Percentiles rank a stretch among this genome's conserved stretches.
phyloP scores from a whole-genome alignment of 2,888 invertebrate species.

The Alcis repandata region DNA sequence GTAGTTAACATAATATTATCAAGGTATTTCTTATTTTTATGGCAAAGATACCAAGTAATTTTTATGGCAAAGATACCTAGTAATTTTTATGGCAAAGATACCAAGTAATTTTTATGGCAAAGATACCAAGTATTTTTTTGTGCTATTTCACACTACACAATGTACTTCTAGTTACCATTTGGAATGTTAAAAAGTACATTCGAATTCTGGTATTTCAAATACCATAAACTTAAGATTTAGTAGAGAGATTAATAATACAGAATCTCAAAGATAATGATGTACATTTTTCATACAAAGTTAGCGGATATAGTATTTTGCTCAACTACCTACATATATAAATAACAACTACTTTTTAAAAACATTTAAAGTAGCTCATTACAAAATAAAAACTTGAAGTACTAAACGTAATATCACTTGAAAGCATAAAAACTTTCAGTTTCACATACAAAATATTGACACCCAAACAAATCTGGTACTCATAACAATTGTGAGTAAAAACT shows the following conservation, averaged over 20 bases:
- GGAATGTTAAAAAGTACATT: slow-evolving; percentile 39
- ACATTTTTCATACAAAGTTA: slow-evolving; percentile 22
- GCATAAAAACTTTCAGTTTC: background rate
- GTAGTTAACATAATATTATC: background rate
- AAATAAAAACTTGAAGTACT: slow-evolving; percentile 10
- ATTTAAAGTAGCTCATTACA: slow-evolving; percentile 7
- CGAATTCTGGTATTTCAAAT: slow-evolving; percentile 17
- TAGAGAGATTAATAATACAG: slow-evolving; percentile 24
- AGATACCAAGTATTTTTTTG: background rate
- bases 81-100: background rate
- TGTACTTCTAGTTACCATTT: slow-evolving; percentile 22
- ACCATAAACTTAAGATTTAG: slow-evolving; percentile 18
- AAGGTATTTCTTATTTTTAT: background rate
- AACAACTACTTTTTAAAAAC: slow-evolving; percentile 30
- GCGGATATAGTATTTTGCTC: background rate
- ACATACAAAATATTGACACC: background rate
- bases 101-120: background rate
- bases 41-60: background rate
- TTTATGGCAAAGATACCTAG: background rate
- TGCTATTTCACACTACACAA: too few species aligned
- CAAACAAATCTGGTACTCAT: background rate
- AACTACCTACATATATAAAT: background rate
- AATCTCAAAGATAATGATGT: slow-evolving; percentile 25
- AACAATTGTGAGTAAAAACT: background rate
- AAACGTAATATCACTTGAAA: slow-evolving; percentile 30